A percentile compares a stretch with the other conserved stretches of the same genome.
phyloP scores from a whole-genome alignment of 2,113 vertebrate species.

The Hucho hucho region DNA sequence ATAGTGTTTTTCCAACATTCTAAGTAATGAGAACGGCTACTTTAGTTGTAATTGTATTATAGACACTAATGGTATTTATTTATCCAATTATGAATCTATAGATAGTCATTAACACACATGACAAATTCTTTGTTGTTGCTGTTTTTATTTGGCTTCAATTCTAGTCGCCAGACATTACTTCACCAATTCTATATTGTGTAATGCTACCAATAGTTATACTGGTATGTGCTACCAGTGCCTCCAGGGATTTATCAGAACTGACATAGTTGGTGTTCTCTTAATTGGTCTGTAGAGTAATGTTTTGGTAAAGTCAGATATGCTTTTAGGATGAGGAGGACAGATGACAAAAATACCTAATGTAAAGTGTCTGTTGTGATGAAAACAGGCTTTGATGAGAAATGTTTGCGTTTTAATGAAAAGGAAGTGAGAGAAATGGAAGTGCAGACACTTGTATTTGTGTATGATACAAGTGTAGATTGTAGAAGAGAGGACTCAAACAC shows the following conservation, averaged over 20 bases:
- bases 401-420: not conserved
- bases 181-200: not conserved
- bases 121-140: not conserved
- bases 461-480: not conserved
- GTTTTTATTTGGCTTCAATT: not conserved
- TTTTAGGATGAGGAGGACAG: not conserved
- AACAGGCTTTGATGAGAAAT: not conserved
- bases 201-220: not conserved
- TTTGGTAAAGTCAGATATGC: not conserved
- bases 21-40: not conserved
- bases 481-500: not conserved
- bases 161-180: not conserved
- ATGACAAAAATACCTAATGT: not conserved
- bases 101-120: slow-evolving; percentile 2
- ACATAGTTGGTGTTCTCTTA: not conserved
- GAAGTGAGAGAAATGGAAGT: not conserved
- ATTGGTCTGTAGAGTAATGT: not conserved
- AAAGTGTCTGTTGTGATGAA: not conserved
- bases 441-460: not conserved
- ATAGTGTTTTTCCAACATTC: not conserved
- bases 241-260: not conserved
- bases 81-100: not conserved
- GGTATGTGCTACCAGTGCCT: not conserved
- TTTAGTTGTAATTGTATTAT: not conserved
- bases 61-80: slow-evolving; percentile 10